A percentile compares a stretch with the other conserved stretches of the same genome.
Conservation (phyloP, 2,888 invertebrate genomes). For the Drosophila niveifrons region DNA sequence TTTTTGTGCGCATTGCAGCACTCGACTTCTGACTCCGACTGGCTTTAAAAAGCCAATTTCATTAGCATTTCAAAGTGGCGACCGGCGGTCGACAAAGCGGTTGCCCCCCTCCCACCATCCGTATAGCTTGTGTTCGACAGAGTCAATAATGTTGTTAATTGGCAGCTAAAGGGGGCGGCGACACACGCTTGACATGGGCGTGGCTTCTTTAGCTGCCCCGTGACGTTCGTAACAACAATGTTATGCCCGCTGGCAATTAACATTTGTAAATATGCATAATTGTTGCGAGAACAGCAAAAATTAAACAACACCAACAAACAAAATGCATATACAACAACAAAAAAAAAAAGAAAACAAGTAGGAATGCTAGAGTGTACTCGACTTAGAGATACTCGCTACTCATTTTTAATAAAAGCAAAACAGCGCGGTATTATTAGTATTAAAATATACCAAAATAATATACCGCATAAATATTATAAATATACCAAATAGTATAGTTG, state of each 20-base stretch:
- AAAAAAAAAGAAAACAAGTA: background rate
- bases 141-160: conserved; percentile 79
- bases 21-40: conserved; percentile 21
- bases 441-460: too few relatives aligned
- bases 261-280: conserved; percentile 81
- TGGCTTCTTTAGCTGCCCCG: conserved; percentile 24
- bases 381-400: too few relatives aligned
- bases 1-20: conserved; percentile 8
- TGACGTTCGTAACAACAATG: conserved; percentile 47
- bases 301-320: conserved; percentile 20
- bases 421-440: too few relatives aligned
- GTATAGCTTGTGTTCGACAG: conserved; percentile 29
- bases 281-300: conserved; percentile 57
- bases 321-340: conserved; percentile 4
- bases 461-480: too few relatives aligned
- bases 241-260: conserved; percentile 71
- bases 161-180: conserved; percentile 38
- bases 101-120: conserved; percentile 21
- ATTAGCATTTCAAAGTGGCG: conserved; percentile 79
- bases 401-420: too few relatives aligned
- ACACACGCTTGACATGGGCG: conserved; percentile 16
- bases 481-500: too few relatives aligned
- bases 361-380: too few relatives aligned
- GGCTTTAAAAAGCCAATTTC: conserved; percentile 76
- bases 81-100: conserved; percentile 18